Percentiles rank a stretch among this genome's conserved stretches.
These are phyloP conservation scores for Ptychoptera albimana DNA, from an alignment of 2,888 invertebrate genomes.

Conservation along the genomic window DNA sequence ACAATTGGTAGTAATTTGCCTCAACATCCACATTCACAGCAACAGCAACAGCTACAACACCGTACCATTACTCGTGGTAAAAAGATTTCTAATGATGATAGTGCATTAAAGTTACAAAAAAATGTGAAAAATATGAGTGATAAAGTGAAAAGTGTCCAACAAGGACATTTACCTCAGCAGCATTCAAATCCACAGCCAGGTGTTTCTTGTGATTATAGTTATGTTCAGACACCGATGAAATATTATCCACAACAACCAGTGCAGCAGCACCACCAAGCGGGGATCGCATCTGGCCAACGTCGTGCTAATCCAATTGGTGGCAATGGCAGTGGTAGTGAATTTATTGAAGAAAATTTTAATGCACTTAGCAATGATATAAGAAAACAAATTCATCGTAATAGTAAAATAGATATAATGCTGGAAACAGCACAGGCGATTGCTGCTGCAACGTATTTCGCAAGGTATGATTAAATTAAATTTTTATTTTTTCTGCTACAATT, in stretches of 20 bases:
- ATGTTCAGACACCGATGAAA: no score
- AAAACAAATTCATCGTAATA: constrained; percentile 16
- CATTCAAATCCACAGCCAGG: no score
- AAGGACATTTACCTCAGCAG: no score
- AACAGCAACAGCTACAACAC: constrained; percentile 1
- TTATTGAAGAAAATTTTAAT: constrained; percentile 12
- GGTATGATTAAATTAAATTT: constrained; percentile 17
- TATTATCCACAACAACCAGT: no score
- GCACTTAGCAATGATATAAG: no score
- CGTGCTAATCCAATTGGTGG: constrained; percentile 6
- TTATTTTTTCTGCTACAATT: no score
- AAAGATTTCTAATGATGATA: constrained; percentile 3
- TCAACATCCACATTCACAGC: background rate
- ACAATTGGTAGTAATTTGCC: background rate
- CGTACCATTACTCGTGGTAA: background rate
- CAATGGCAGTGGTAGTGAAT: constrained; percentile 11
- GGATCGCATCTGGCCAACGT: background rate
- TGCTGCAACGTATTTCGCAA: constrained; percentile 23
- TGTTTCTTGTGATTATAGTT: no score
- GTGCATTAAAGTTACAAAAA: background rate
- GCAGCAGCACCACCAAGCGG: no score
- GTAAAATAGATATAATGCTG: constrained; percentile 22
- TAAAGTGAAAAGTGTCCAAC: no score
- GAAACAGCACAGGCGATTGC: constrained; percentile 24
- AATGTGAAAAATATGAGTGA: no score